Conservation (phyloP, 2,888 invertebrate genomes). For the Chalcis sispes region DNA sequence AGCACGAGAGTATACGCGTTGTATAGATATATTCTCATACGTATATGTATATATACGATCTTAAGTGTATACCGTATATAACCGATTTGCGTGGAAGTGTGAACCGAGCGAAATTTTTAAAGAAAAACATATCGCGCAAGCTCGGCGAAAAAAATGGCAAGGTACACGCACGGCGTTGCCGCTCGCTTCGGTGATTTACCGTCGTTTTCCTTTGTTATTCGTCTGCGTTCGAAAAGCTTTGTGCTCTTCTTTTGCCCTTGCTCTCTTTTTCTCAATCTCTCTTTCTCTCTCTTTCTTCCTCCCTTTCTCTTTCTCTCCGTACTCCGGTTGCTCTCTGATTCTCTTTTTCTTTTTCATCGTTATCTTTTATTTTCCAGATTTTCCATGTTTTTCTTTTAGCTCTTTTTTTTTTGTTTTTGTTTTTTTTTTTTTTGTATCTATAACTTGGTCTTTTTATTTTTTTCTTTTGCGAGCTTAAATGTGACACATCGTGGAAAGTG, state of each 20-base stretch:
- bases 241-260: constrained; percentile 12
- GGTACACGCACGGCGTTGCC: not conserved
- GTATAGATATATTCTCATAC: too few species aligned
- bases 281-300: not conserved
- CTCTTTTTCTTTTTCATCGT: constrained; percentile 1
- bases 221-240: constrained; percentile 35
- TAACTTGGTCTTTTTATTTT: not conserved
- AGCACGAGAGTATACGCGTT: too few species aligned
- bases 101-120: constrained; percentile 27
- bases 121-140: constrained; percentile 36
- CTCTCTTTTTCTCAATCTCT: not conserved
- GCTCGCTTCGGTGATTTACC: constrained; percentile 39
- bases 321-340: not conserved
- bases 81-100: not conserved
- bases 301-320: not conserved
- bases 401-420: not conserved
- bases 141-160: not conserved
- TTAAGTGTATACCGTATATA: too few species aligned
- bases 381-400: constrained; percentile 9
- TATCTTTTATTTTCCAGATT: constrained; percentile 4
- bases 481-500: too few species aligned
- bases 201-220: constrained; percentile 41
- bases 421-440: not conserved
- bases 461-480: not conserved
- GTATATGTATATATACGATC: too few species aligned